These are phyloP conservation scores for Kudoa iwatai DNA, from an alignment of 30 jellyfish, hydroid and myxozoan genomes.

Conservation along the genomic window DNA sequence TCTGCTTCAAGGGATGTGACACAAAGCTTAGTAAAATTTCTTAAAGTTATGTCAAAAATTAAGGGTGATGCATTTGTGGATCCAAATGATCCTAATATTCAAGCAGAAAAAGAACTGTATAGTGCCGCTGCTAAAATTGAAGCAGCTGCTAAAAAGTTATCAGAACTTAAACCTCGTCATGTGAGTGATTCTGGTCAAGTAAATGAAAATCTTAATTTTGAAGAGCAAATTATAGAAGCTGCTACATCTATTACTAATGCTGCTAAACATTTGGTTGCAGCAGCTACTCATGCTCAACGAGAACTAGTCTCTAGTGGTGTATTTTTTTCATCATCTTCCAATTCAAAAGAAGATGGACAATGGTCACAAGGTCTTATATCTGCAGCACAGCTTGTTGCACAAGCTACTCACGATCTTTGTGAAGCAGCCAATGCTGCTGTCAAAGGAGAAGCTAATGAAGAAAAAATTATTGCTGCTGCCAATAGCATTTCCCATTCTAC, in stretches of 20 bases:
- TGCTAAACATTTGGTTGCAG: conserved; percentile 65
- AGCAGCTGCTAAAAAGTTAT: conserved; percentile 84
- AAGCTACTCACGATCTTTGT: conserved; percentile 86
- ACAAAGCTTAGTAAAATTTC: background rate
- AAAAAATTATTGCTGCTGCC: conserved; percentile 70
- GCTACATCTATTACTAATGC: conserved; percentile 89
- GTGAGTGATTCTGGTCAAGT: conserved; percentile 27
- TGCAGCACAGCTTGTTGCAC: conserved; percentile 95
- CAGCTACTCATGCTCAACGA: conserved; percentile 75
- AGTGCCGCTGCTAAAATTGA: conserved; percentile 96
- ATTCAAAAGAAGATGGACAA: conserved; percentile 56
- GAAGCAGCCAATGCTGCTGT: conserved; percentile 99
- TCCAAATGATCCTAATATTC: conserved; percentile 74
- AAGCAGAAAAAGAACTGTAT: conserved; percentile 58
- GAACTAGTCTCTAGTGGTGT: conserved; percentile 89
- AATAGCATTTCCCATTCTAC: conserved; percentile 83
- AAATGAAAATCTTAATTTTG: conserved; percentile 52
- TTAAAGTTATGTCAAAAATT: background rate
- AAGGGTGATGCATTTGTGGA: conserved; percentile 49
- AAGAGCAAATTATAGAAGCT: conserved; percentile 76
- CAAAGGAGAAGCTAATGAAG: conserved; percentile 89
- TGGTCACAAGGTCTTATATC: conserved; percentile 97
- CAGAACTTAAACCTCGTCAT: conserved; percentile 46
- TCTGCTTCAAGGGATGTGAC: background rate
- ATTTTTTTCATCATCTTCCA: conserved; percentile 8